Evolutionary conservation across 64 coral and sea anemone genomes (phyloP), one percentile per base, ranked within the genome.

Genomic region (Pocillopora damicornis): DNA sequence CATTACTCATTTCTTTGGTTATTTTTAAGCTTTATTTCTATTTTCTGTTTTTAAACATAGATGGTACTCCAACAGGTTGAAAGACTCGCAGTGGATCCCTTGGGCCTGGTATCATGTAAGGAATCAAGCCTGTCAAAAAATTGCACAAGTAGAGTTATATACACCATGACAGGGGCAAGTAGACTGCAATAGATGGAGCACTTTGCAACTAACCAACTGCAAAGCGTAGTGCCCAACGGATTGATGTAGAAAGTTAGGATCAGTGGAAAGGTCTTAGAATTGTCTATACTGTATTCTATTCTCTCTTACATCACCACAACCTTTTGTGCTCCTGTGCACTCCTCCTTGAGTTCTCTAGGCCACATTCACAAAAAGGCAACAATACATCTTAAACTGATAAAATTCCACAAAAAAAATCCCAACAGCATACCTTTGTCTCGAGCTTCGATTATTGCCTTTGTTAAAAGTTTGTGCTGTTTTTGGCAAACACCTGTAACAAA

Each of bases 31-130:
- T 13, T 63, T 25, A 71, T 71, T 68, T 79, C 75, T 51, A 84
- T 51, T 83, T 97, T 87, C 93, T 97, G 71, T 97, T 97, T 89
- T 89, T 99, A 18, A 99, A 83, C 79, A 90, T 95, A 1, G 37
- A 36, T 17, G 93, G 93, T 76, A 99, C 92, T 88, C 93, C 90
- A 56, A 90, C 97, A 73, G 78, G 17, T 63, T 91, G 84, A 61
- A 90, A 88, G 9, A 36, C 75, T 51, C 80, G 89, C 13, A 63
- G 90, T 16, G 91, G 78, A 89, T 95, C 93, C 86, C 97, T 67
- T 57, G 88, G 97, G 20, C 97, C 97, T 72, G 97, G 93, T 61
- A 99, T 77, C 18, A 87, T 95, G n/a, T 92, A 99, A 18, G 93
- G 90, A 22, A 99, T 51, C 20, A 95, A 23, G 86, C 97, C 97